A percentile compares a stretch with the other conserved stretches of the same genome.
Conservation (phyloP, 2,797 vertebrate genomes). For the Takifugu rubripes region DNA sequence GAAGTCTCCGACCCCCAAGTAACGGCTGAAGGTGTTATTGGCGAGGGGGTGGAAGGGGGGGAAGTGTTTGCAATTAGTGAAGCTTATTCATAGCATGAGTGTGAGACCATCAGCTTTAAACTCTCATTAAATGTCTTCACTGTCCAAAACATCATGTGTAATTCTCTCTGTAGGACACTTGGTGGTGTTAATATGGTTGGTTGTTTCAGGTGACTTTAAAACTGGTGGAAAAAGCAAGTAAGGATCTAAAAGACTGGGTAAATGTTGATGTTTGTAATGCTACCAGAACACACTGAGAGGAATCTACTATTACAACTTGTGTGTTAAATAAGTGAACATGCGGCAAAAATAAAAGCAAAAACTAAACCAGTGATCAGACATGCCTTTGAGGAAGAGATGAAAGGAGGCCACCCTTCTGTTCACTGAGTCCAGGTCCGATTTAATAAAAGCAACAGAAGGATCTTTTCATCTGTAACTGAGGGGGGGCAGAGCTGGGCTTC, state of each 20-base stretch:
- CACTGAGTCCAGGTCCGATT: too few species aligned
- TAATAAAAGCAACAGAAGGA: too few species aligned
- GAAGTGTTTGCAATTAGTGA: constrained; percentile 23
- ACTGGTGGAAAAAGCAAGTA: constrained; percentile 1
- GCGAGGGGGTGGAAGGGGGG: constrained; percentile 41
- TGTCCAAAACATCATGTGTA: not conserved
- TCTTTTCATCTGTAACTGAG: too few species aligned
- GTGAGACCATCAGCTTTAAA: constrained; percentile 44
- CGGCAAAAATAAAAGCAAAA: not conserved
- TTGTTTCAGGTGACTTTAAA: constrained; percentile 24
- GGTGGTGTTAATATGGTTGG: constrained; percentile 8
- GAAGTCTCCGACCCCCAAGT: too few species aligned
- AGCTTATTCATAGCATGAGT: constrained; percentile 49
- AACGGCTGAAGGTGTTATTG: constrained; percentile 10
- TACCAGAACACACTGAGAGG: constrained; percentile 15
- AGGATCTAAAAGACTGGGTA: constrained; percentile 9
- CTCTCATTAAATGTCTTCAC: constrained; percentile 32
- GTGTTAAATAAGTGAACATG: constrained; percentile 10
- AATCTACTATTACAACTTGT: constrained; percentile 24
- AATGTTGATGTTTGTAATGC: constrained; percentile 34
- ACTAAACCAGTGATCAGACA: not conserved
- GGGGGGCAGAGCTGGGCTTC: too few species aligned
- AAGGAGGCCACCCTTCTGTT: not conserved
- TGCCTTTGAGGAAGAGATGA: not conserved
- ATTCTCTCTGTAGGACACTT: not conserved